Evolutionary conservation across 1,140 invertebrate genomes (phyloP), one percentile per base, ranked within the genome.

Genomic region (Eurosta solidaginis): DNA sequence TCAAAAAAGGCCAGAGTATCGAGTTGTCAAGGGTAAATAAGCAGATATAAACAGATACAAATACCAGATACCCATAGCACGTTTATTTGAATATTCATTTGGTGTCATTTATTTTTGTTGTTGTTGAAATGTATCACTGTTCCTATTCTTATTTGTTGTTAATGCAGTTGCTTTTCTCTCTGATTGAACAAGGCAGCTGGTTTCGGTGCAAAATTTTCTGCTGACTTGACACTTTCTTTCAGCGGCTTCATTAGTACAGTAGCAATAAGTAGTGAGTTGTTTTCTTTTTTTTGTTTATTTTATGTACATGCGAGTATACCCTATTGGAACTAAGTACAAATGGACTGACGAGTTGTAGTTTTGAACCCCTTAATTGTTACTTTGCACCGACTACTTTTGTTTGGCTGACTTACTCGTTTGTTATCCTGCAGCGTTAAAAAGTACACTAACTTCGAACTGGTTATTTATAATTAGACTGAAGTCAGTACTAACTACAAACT

Each of bases 141-240:
- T 52, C 1, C 50, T 50, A n/a, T n/a, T n/a, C n/a, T 50, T 20
- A 54, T 25, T 54, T 29, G 14, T 54, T 59, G 54, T 59, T 59
- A 59, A 29, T 20, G 54, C 54, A 59, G 54, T 59, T 59, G 54
- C 54, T 59, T 59, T 59, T n/a, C n/a, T n/a, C n/a, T n/a, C n/a
- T 59, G 27, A 10, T 36, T 33, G 3, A 36, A 59, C 14, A 14
- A 17, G 14, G 27, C 54, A 59, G 54, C 54, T 59, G 54, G 54
- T 59, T 59, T 59, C 27, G 33, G 54, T 17, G 27, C 29, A 59
- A 59, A 59, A 59, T 59, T n/a, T n/a, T 59, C 54, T 59, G 54
- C 54, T 59, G 54, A 59, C 27, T 17, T 36, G 54, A 59, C 29
- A 29, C 25, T 59, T 59, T 59, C 27, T 59, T 10, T 47, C 27